Evolutionary conservation across 2,888 invertebrate genomes (phyloP).

Genomic region (Drosophila neotestacea): DNA sequence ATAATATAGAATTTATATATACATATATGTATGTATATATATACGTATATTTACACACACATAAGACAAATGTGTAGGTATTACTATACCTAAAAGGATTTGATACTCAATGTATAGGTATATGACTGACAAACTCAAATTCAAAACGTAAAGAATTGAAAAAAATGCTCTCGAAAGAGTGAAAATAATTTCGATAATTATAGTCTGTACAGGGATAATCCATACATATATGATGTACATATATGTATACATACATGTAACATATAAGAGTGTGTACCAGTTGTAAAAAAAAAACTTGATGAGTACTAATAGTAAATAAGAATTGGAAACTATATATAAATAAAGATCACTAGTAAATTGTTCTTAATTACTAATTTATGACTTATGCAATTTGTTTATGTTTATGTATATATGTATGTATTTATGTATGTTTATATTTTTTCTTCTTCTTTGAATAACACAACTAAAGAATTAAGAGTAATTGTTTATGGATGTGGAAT

Average conservation of each 20-base stretch:
- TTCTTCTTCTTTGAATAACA: background rate
- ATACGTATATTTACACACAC: slow-evolving; percentile 10
- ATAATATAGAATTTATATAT: background rate
- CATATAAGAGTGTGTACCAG: background rate
- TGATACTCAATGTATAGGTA: background rate
- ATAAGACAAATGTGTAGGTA: background rate
- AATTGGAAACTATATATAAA: slow-evolving; percentile 7
- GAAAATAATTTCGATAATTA: background rate
- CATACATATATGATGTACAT: slow-evolving; percentile 2
- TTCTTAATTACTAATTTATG: slow-evolving; percentile 28
- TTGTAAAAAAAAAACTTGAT: background rate
- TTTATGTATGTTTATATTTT: slow-evolving; percentile 21
- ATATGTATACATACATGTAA: slow-evolving; percentile 1
- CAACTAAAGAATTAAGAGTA: slow-evolving; percentile 8
- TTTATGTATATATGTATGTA: slow-evolving; percentile 42
- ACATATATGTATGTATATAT: background rate
- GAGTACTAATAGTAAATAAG: background rate
- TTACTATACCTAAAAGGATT: background rate
- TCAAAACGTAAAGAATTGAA: background rate
- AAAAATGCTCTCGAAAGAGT: background rate
- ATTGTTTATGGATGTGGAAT: slow-evolving; percentile 20
- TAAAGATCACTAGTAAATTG: slow-evolving; percentile 7
- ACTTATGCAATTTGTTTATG: slow-evolving; percentile 26
- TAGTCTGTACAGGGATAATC: slow-evolving; percentile 8
- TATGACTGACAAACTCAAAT: background rate